Percentiles rank a stretch among this genome's conserved stretches.
Conservation (phyloP, 2,113 vertebrate species). For the Carettochelys insculpta region DNA sequence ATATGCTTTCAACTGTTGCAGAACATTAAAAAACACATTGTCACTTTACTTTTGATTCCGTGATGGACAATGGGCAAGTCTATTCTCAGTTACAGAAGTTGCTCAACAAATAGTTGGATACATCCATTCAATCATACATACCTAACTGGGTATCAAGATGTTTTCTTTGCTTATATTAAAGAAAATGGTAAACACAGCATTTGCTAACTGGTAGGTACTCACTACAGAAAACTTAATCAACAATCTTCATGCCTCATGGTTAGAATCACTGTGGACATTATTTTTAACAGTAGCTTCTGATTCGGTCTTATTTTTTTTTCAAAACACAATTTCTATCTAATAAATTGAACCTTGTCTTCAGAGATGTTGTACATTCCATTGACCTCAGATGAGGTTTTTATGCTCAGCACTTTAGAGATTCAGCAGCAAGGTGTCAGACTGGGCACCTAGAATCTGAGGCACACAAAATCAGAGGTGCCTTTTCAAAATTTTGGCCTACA, state of each 20-base stretch:
- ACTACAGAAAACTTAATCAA: background rate
- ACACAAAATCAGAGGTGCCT: background rate
- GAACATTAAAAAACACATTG: background rate
- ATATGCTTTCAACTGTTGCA: background rate
- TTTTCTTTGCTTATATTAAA: background rate
- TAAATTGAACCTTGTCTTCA: background rate
- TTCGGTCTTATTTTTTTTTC: background rate
- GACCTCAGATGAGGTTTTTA: background rate
- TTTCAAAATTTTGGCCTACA: background rate
- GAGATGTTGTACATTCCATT: background rate
- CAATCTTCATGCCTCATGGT: background rate
- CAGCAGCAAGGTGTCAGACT: background rate
- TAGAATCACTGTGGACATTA: background rate
- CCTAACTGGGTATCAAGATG: background rate
- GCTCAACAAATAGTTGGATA: background rate
- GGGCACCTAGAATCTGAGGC: background rate
- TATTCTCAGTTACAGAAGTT: background rate
- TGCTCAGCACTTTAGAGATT: background rate
- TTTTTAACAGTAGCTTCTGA: background rate
- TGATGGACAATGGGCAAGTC: background rate
- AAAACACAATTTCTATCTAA: too few relatives aligned
- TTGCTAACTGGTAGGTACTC: too few relatives aligned
- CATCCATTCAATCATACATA: background rate
- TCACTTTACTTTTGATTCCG: background rate
- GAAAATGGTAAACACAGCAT: background rate